Base-by-base conservation (phyloP, 2,113 vertebrate genomes). In the Daboia siamensis region DNA sequence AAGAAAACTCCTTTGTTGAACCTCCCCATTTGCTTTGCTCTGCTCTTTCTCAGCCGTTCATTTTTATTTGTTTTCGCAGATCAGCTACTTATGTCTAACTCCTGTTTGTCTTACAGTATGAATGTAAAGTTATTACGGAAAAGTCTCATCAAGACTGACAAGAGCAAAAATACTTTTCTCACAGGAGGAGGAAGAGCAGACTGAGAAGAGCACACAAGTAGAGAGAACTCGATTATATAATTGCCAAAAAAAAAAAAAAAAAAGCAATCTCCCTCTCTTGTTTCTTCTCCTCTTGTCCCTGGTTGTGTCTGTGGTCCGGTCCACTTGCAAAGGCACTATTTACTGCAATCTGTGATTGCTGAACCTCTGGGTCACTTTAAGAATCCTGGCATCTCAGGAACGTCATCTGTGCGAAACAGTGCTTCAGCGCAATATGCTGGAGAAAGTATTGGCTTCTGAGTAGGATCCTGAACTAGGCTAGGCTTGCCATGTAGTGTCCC, bases 141-240 rank as follows among this genome's bases (percentile, higher is more conserved):
- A 99, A 99, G 96, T 98, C 95, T 94, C 99, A 99, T 4, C 98
- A 98, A 95, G 99, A 99, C 96, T 99, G 97, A 99, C 84, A 94
- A 96, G 86, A 93, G 93, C 95, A 94, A 92, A 88, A 24, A 89
- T 93, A 95, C 88, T 94, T 97, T 97, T 96, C 94, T 88, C 96
- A 91, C 74, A 96, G 96, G 95, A 96, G 95, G 95, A 93, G 88
- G 87, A 24, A 86, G 94, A 91, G 94, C 92, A 93, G 94, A 95
- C 94, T 94, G 39, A 90, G 96, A 97, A 94, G 94, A 94, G 86
- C 94, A 90, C 80, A 61, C 89, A 93, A 93, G 92, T 93, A 95
- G 94, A 94, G 94, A 97, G 96, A 93, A 95, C 92, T 87, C 94
- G 95, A 97, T 95, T 96, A 64, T 95, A 94, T 97, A 97, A 97